Base-by-base conservation (phyloP, 1,140 invertebrate genomes). In the Antheraea pernyi region DNA sequence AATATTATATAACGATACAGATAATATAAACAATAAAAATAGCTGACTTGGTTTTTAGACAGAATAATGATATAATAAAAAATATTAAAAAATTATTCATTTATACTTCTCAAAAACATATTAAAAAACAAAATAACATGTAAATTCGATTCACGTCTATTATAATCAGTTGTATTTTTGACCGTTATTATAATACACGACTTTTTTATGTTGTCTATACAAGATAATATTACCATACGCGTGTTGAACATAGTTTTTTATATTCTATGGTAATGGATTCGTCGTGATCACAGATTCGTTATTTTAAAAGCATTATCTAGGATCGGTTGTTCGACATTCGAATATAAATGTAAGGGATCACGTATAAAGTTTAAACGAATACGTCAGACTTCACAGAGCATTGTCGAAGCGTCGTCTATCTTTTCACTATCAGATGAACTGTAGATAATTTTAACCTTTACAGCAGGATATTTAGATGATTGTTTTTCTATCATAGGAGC, bases 251-350 rank as follows among this genome's bases (percentile, higher is more conserved):
- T 10, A 53, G 9, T 42, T 42, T 42, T 42, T 42, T 42, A 53
- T 53, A 53, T 53, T 53, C 79, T 84, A 88, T 77, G 70, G 78
- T 82, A 83, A 85, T 81, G 72, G 77, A 77, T 75, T 82, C 83
- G 84, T 9, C 2, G 39, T 9, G 39, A 42, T 42, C 2, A 81
- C 74, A 75, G 77, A 77, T 81, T 81, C 83, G 85, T 88, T 85
- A 86, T 86, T 86, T 82, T 85, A 87, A 86, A 89, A 78, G 82
- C 84, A 88, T 88, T 88, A 89, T 88, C 86, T 81, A 72, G 76
- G 80, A 85, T 87, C 87, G 81, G 68, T 72, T 77, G 77, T 78
- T 79, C 81, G 81, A 66, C 73, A 18, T 64, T 71, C 74, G 85
- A 88, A 88, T 90, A 88, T 83, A 86, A 90, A 90, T 85, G 85